A percentile compares a stretch with the other conserved stretches of the same genome.
These are phyloP conservation scores for Odontomachus brunneus DNA, from an alignment of 1,140 invertebrate genomes.

Conservation along the genomic window DNA sequence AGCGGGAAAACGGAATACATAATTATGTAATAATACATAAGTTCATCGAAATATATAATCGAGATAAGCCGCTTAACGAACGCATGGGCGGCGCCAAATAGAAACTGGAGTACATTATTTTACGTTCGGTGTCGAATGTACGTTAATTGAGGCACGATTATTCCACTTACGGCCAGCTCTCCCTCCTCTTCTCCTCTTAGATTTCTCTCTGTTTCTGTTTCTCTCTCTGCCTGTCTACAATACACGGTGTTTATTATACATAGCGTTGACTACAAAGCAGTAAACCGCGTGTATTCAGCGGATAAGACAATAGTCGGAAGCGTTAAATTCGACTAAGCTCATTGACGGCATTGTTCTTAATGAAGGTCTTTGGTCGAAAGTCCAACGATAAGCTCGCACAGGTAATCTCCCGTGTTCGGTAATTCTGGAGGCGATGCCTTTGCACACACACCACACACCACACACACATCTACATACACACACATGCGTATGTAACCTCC, in stretches of 20 bases:
- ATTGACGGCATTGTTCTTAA: conserved; percentile 57
- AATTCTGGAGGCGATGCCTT: background rate
- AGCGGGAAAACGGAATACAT: conserved; percentile 21
- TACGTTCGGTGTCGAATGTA: background rate
- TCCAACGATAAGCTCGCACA: conserved; percentile 46
- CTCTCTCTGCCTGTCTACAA: background rate
- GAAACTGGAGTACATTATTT: conserved; percentile 24
- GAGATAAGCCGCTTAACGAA: conserved; percentile 32
- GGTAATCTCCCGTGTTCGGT: conserved; percentile 21
- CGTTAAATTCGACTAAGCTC: conserved; percentile 55
- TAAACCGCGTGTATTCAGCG: conserved; percentile 49
- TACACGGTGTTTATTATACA: conserved; percentile 30
- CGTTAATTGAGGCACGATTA: conserved; percentile 1
- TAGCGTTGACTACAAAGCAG: conserved; percentile 45
- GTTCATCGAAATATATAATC: conserved; percentile 22
- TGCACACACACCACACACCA: background rate
- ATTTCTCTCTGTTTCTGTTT: no score
- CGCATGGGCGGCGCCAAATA: conserved; percentile 3
- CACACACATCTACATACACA: no score
- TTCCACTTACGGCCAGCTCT: conserved; percentile 19
- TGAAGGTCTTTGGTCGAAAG: conserved; percentile 57
- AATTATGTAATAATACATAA: conserved; percentile 55
- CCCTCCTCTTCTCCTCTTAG: no score
- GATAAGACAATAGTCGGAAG: conserved; percentile 56
- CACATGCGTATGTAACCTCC: no score